Conservation (phyloP, 2,888 invertebrate species). For the Folsomia candida region DNA sequence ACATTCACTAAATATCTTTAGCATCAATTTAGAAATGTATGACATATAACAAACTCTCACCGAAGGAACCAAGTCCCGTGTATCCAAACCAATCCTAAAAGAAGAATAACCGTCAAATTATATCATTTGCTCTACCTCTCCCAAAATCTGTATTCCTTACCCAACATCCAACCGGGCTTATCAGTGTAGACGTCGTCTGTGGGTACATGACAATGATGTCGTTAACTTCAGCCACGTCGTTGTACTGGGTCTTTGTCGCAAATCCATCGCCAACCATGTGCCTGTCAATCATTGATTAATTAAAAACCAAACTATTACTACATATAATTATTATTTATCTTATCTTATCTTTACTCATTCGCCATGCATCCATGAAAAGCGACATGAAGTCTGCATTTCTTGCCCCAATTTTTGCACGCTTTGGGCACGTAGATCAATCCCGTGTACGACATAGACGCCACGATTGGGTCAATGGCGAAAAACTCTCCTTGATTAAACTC, state of each 20-base stretch:
- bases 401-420: background rate
- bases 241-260: background rate
- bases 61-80: background rate
- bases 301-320: too few species aligned
- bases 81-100: too few species aligned
- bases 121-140: too few species aligned
- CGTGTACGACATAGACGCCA: background rate
- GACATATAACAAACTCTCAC: too few species aligned
- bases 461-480: background rate
- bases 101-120: too few species aligned
- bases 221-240: conserved; percentile 2
- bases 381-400: conserved; percentile 1
- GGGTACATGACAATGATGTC: conserved; percentile 8
- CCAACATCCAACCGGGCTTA: background rate
- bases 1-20: too few species aligned
- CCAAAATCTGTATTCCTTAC: too few species aligned
- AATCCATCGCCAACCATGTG: background rate
- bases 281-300: too few species aligned
- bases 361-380: conserved; percentile 8
- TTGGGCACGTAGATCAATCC: conserved; percentile 10
- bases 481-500: conserved; percentile 5
- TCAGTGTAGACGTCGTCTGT: background rate
- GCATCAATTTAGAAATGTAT: too few species aligned
- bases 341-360: too few species aligned
- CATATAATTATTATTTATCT: too few species aligned